Evolutionary conservation across 1,140 invertebrate genomes (phyloP), one percentile per base, ranked within the genome.

Genomic region (Linepithema humile): DNA sequence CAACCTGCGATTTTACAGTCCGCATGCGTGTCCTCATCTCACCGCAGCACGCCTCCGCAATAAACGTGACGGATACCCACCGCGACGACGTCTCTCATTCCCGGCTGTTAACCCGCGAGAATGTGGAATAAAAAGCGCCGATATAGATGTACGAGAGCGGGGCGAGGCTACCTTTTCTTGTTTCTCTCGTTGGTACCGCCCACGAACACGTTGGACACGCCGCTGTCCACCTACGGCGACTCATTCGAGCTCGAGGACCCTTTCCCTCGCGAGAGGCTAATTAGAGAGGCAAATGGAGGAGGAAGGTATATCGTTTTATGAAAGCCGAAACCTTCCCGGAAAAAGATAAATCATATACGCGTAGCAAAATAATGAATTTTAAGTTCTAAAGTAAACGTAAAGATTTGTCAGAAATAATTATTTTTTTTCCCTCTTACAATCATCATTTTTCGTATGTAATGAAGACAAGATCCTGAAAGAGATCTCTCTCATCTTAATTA

Each of bases 21-120:
- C 50, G 55, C 57, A 53, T 64, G 64, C 82, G 80, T 75, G 57
- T 75, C 72, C 64, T 74, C 69, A 65, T 77, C 72, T 77, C 72
- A 70, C 72, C 74, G 43, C 45, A 50, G 78, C 70, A 67, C 69
- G 77, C 53, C 23, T 87, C 38, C 57, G 82, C 69, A 35, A 67
- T 86, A 86, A 85, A 85, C 84, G 62, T 86, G 70, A 86, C 72
- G 72, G 65, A 83, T 77, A 77, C 60, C 73, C 73, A 69, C 43
- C 32, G 48, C 82, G 45, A 59, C 59, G 83, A 62, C 57, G 70
- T 84, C 32, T 40, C 45, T 74, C 59, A 60, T 80, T 60, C 55
- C 20, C 80, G 55, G 69, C 75, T 84, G 70, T 88, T 82, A 84
- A 53, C 40, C 55, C 75, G 83, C 85, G 84, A 83, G 87, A 88